Evolutionary conservation across 2,113 vertebrate genomes (phyloP).

Genomic region (Shinisaurus crocodilurus): DNA sequence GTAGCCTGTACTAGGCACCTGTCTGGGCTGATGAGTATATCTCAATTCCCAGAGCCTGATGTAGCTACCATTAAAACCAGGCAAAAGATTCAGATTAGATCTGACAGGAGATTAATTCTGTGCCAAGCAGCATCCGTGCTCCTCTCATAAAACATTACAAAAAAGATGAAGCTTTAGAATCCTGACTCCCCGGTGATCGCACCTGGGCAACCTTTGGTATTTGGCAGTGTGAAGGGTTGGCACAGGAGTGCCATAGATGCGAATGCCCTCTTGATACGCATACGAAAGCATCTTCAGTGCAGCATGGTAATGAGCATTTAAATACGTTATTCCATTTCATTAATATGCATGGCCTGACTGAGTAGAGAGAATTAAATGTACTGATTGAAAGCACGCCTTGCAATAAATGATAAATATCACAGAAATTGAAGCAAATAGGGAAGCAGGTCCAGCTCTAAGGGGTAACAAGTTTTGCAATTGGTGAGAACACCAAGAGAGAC

Average conservation of each 20-base stretch:
- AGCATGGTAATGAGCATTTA: constrained; percentile 18
- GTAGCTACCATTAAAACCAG: background rate
- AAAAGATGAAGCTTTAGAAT: constrained; percentile 3
- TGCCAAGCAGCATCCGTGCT: background rate
- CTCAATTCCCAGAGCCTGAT: background rate
- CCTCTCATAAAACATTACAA: constrained; percentile 15
- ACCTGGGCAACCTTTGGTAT: constrained; percentile 26
- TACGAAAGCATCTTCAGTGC: background rate
- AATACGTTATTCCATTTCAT: constrained; percentile 29
- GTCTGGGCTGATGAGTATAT: background rate
- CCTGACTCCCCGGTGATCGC: background rate
- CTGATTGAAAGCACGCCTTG: background rate
- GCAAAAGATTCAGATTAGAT: constrained; percentile 27
- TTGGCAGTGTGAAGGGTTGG: background rate
- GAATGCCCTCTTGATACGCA: background rate
- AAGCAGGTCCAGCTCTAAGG: background rate
- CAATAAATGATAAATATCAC: constrained; percentile 7
- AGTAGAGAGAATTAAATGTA: constrained; percentile 15
- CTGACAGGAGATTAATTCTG: constrained; percentile 35
- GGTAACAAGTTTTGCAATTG: background rate
- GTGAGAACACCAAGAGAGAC: too few species aligned
- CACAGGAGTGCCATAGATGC: background rate
- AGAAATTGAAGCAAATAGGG: background rate
- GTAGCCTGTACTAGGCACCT: background rate
- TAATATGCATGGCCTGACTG: constrained; percentile 23